These are phyloP conservation scores for Gortyna flavago DNA, from an alignment of 2,888 invertebrate species.

Conservation along the genomic window DNA sequence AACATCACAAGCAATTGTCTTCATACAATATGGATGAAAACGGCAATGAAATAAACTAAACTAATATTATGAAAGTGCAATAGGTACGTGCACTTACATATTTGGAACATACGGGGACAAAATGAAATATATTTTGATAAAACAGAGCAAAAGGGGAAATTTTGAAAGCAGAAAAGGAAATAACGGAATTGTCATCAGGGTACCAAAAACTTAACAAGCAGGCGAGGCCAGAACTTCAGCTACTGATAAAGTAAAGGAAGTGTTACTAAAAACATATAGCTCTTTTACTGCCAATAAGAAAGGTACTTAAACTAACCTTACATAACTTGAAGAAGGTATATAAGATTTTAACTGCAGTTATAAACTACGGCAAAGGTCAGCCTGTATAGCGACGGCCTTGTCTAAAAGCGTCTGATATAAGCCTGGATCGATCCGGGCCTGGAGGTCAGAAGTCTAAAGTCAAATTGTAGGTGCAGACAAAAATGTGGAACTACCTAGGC, in stretches of 20 bases:
- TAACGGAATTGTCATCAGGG: not conserved
- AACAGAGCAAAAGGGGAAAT: not conserved
- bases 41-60: not conserved
- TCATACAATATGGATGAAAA: not conserved
- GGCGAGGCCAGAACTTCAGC: too few relatives aligned
- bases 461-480: constrained; percentile 5
- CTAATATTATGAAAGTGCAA: not conserved
- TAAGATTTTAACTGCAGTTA: constrained; percentile 43
- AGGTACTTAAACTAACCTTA: constrained; percentile 7
- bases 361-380: constrained; percentile 51
- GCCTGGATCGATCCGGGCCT: constrained; percentile 51
- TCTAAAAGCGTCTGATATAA: constrained; percentile 44
- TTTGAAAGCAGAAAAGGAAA: not conserved
- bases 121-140: not conserved
- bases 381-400: constrained; percentile 26
- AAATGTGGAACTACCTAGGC: not conserved
- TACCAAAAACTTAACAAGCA: not conserved
- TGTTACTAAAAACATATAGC: not conserved
- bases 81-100: too few relatives aligned
- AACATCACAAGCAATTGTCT: not conserved
- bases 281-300: not conserved
- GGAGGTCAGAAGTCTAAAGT: constrained; percentile 50
- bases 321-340: constrained; percentile 31
- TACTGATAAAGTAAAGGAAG: not conserved
- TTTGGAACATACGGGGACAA: too few relatives aligned